Conservation (phyloP, 2,888 invertebrate genomes). For the Pimpla rufipes region DNA sequence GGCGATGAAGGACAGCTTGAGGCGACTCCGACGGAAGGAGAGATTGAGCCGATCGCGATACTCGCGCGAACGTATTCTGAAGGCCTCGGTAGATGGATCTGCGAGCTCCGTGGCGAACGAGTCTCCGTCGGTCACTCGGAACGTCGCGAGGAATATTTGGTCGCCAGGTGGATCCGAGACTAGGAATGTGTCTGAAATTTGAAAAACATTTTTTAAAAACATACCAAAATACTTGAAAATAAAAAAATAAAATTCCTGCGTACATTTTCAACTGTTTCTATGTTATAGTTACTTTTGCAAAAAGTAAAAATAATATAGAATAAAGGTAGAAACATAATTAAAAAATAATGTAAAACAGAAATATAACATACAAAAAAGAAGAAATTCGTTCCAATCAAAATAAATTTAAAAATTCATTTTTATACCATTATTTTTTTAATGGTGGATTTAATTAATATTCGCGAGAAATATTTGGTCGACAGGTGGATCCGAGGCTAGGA, state of each 20-base stretch:
- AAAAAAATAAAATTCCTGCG: too few relatives aligned
- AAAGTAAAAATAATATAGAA: too few relatives aligned
- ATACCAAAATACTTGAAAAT: background rate
- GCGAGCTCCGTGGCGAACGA: conserved; percentile 90
- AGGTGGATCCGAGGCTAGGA: conserved; percentile 90
- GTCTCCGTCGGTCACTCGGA: conserved; percentile 90
- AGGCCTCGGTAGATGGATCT: conserved; percentile 89
- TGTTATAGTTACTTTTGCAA: too few relatives aligned
- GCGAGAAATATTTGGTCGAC: conserved; percentile 94
- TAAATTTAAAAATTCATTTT: too few relatives aligned
- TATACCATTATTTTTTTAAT: too few relatives aligned
- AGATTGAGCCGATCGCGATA: conserved; percentile 92
- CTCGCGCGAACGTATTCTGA: conserved; percentile 91
- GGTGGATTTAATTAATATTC: too few relatives aligned
- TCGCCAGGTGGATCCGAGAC: conserved; percentile 91
- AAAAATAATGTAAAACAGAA: too few relatives aligned
- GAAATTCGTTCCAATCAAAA: too few relatives aligned
- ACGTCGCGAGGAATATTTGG: conserved; percentile 93
- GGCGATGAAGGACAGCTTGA: conserved; percentile 91
- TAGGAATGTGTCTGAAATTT: conserved; percentile 90
- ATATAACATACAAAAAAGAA: too few relatives aligned
- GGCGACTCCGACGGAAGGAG: conserved; percentile 90
- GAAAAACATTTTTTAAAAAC: conserved; percentile 46
- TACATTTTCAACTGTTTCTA: too few relatives aligned
- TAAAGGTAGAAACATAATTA: too few relatives aligned